Conservation (phyloP, 1,140 invertebrate species). For the Euglossa dilemma region DNA sequence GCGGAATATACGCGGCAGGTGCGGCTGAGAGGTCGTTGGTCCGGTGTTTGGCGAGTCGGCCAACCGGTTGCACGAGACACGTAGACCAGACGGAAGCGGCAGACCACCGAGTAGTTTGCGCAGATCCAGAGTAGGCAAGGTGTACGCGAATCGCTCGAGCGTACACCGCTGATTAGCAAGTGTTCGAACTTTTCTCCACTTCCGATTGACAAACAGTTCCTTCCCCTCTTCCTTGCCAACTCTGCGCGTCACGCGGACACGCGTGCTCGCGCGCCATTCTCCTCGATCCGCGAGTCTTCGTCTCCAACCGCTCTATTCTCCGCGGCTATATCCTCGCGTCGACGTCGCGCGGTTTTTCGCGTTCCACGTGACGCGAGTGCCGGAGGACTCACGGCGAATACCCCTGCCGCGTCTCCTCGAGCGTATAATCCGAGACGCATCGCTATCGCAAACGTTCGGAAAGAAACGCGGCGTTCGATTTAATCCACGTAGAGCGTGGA, state of each 20-base stretch:
- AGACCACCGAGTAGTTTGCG: conserved; percentile 46
- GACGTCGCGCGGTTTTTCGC: background rate
- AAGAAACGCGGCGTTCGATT: conserved; percentile 38
- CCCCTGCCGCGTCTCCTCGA: background rate
- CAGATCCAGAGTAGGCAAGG: conserved; percentile 16
- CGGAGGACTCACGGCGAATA: background rate
- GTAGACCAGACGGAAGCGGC: conserved; percentile 64
- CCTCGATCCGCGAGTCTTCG: too few relatives aligned
- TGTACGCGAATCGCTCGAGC: conserved; percentile 54
- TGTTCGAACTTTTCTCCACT: conserved; percentile 74
- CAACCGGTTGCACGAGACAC: conserved; percentile 65
- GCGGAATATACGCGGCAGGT: background rate
- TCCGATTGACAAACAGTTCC: conserved; percentile 46
- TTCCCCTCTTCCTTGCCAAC: conserved; percentile 41
- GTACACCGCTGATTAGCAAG: conserved; percentile 78
- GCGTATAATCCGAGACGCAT: conserved; percentile 6
- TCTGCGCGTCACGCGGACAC: too few relatives aligned
- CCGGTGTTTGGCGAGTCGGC: conserved; percentile 60
- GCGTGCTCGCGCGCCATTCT: too few relatives aligned
- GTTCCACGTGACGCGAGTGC: conserved; percentile 18
- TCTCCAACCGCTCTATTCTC: too few relatives aligned
- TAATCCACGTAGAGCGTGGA: conserved; percentile 28
- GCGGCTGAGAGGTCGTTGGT: conserved; percentile 44
- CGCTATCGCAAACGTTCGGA: background rate
- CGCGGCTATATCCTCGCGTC: background rate